Conservation (phyloP, 2,888 invertebrate species). For the Isotomurus palustris region DNA sequence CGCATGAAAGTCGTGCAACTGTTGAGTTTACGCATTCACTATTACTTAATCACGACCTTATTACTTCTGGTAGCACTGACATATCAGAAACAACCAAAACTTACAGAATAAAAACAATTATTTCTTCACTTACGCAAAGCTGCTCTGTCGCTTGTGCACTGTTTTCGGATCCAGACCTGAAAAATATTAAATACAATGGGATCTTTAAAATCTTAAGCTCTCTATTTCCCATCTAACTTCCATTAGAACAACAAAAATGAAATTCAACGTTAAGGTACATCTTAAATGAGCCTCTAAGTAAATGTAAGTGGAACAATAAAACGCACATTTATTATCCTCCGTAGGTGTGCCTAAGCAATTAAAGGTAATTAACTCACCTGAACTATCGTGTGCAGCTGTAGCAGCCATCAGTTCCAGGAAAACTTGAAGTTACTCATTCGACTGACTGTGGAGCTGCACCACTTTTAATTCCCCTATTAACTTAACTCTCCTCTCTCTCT, state of each 20-base stretch:
- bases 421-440: slow-evolving; percentile 18
- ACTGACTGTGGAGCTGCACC: slow-evolving; percentile 3
- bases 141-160: slow-evolving; percentile 29
- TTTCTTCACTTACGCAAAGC: slow-evolving; percentile 29
- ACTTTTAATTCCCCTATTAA: background rate
- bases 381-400: slow-evolving; percentile 38
- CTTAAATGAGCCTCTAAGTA: too few relatives aligned
- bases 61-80: too few relatives aligned
- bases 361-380: slow-evolving; percentile 22
- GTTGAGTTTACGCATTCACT: too few relatives aligned
- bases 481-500: background rate
- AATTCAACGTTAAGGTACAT: too few relatives aligned
- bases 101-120: background rate
- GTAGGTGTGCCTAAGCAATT: too few relatives aligned
- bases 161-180: slow-evolving; percentile 28
- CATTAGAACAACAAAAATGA: too few relatives aligned
- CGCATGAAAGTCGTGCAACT: too few relatives aligned
- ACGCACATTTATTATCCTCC: too few relatives aligned
- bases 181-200: slow-evolving; percentile 4
- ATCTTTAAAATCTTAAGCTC: background rate
- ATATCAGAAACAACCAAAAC: background rate
- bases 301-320: too few relatives aligned
- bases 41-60: too few relatives aligned
- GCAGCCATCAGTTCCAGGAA: slow-evolving; percentile 36
- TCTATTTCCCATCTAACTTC: background rate